Evolutionary conservation across 2,888 invertebrate species (phyloP).

Genomic region (Unio pictorum): DNA sequence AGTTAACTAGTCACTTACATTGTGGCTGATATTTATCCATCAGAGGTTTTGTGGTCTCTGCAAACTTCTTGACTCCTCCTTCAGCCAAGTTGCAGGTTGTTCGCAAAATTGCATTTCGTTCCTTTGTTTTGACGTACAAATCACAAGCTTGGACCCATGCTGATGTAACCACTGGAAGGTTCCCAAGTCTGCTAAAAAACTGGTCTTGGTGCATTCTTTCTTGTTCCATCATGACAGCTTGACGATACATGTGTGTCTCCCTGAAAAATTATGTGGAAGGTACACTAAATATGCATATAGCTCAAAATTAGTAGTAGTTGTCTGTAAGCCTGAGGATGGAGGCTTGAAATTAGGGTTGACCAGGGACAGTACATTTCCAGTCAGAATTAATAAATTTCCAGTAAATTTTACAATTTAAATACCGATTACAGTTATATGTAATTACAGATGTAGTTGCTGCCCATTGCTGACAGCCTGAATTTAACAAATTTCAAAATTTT

Average conservation of each 20-base stretch:
- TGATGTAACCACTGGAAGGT: conserved; percentile 87
- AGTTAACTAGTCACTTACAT: conserved; percentile 43
- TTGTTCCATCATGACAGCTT: conserved; percentile 39
- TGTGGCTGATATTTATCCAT: conserved; percentile 83
- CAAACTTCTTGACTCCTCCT: conserved; percentile 80
- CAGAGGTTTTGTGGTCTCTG: conserved; percentile 83
- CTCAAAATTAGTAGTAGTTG: too few relatives aligned
- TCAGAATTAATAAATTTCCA: too few relatives aligned
- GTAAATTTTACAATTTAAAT: too few relatives aligned
- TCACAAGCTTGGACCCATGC: conserved; percentile 83
- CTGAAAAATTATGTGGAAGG: too few relatives aligned
- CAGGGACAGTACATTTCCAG: too few relatives aligned
- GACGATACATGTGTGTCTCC: conserved; percentile 41
- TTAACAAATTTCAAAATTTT: too few relatives aligned
- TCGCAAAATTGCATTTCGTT: conserved; percentile 60
- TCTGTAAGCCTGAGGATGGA: too few relatives aligned
- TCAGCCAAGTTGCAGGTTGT: conserved; percentile 68
- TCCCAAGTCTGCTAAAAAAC: conserved; percentile 82
- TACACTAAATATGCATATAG: too few relatives aligned
- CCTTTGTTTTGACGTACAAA: conserved; percentile 84
- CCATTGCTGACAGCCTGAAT: too few relatives aligned
- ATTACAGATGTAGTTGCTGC: too few relatives aligned
- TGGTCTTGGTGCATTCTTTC: conserved; percentile 46
- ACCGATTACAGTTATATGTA: too few relatives aligned
- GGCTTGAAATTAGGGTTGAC: too few relatives aligned